Evolutionary conservation across 2,888 invertebrate species (phyloP), one percentile per base, ranked within the genome.

Genomic region (Odontothrips loti): DNA sequence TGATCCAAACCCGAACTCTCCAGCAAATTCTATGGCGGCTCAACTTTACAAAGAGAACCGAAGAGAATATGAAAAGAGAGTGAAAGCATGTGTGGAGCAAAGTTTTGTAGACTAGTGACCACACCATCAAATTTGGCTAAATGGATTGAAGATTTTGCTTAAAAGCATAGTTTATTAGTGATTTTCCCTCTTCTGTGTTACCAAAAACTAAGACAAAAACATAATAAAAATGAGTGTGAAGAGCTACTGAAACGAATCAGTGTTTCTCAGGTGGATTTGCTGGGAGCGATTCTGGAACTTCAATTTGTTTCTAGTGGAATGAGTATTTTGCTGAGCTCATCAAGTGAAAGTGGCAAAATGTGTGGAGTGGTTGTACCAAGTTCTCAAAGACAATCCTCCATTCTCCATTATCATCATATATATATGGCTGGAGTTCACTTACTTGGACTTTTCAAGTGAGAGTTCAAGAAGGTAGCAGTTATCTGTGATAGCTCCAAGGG

Each of bases 1-100:
- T 92, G 99, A 99, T 91, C 99, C 99, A 84, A 99, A 99, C 90
- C 99, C 99, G 85, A 99, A 99, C 91, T 98, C 98, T 85, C 99
- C 99, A 86, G 99, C 99, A 85, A 99, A 99, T 89, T 98, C 97
- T 85, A 95, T 97, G 93, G 99, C 99, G 87, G 99, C 99, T 85
- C 98, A 99, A 90, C 92, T 99, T 87, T 99, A 99, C 90, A 98
- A 98, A 91, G 98, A 99, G 90, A 99, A 99, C 89, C 93, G 98
- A 86, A 92, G 99, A 87, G 99, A 99, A 90, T 99, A 99, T 89
- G 98, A 99, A 91, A 99, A 99, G 90, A 93, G 97, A 91, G 99
- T 99, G 87, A 97, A 97, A 92, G 97, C 97, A 87, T 97, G 98
- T 89, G 99, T 99, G 88, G 99, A 99, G 91, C 98, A 98, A 90